A percentile compares a stretch with the other conserved stretches of the same genome.
These are phyloP conservation scores for Seriola dumerili DNA, from an alignment of 2,113 vertebrate species.

Conservation along the genomic window DNA sequence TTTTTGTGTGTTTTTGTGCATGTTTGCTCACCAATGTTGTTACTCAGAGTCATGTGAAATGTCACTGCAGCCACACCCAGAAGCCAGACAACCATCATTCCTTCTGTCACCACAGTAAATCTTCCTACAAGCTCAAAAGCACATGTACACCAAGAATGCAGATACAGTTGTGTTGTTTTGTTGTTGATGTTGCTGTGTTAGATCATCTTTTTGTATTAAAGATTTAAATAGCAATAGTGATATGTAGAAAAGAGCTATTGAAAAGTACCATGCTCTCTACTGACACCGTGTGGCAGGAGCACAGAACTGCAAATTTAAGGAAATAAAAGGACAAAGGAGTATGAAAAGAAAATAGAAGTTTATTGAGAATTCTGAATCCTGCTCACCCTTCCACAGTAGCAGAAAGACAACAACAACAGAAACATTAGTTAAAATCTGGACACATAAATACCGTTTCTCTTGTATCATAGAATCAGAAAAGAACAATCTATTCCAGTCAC, in stretches of 20 bases:
- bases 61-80: conserved; percentile 48
- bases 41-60: conserved; percentile 71
- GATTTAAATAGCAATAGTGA: background rate
- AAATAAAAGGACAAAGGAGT: conserved; percentile 17
- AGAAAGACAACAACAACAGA: conserved; percentile 68
- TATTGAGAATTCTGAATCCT: conserved; percentile 86
- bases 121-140: background rate
- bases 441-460: conserved; percentile 71
- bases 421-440: conserved; percentile 72
- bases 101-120: background rate
- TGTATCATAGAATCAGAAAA: conserved; percentile 62
- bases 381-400: conserved; percentile 76
- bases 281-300: conserved; percentile 40
- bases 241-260: background rate
- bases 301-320: background rate
- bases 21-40: background rate
- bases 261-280: background rate
- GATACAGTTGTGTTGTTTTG: background rate
- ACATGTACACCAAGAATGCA: background rate
- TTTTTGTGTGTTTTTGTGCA: background rate
- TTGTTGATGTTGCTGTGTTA: no score
- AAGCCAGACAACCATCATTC: conserved; percentile 1
- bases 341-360: conserved; percentile 86
- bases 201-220: background rate
- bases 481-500: conserved; percentile 52